Evolutionary conservation across 2,888 invertebrate genomes (phyloP).

Genomic region (Portevinia maculata): DNA sequence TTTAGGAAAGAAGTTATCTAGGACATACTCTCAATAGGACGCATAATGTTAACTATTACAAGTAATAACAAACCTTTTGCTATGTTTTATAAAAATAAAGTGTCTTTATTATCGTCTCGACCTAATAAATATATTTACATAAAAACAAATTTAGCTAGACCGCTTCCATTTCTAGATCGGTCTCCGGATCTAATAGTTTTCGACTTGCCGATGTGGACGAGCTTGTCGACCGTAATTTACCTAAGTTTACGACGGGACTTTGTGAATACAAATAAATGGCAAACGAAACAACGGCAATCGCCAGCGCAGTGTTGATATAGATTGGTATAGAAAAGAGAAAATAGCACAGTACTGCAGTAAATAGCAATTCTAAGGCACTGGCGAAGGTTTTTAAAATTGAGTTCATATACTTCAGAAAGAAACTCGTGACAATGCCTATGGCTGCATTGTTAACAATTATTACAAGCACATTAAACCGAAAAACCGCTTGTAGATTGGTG

Average conservation of each 20-base stretch:
- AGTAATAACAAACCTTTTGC: conserved; percentile 5
- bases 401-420: conserved; percentile 95
- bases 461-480: conserved; percentile 88
- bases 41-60: background rate
- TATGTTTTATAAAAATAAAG: conserved; percentile 33
- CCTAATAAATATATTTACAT: conserved; percentile 33
- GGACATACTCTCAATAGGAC: background rate
- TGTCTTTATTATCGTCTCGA: conserved; percentile 25
- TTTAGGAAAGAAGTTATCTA: conserved; percentile 4
- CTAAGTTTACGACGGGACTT: conserved; percentile 90
- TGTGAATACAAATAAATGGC: conserved; percentile 94
- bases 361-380: conserved; percentile 94
- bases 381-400: conserved; percentile 98
- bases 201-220: conserved; percentile 73
- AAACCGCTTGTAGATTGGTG: conserved; percentile 84
- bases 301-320: conserved; percentile 90
- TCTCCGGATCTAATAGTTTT: conserved; percentile 78
- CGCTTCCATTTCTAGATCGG: conserved; percentile 80
- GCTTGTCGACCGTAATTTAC: conserved; percentile 77
- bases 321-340: conserved; percentile 93
- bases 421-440: conserved; percentile 96
- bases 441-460: conserved; percentile 95
- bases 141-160: conserved; percentile 75
- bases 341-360: conserved; percentile 95
- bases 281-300: conserved; percentile 91